phyloP scores from a whole-genome alignment of 1,140 invertebrate species.

The Coelopa frigida region DNA sequence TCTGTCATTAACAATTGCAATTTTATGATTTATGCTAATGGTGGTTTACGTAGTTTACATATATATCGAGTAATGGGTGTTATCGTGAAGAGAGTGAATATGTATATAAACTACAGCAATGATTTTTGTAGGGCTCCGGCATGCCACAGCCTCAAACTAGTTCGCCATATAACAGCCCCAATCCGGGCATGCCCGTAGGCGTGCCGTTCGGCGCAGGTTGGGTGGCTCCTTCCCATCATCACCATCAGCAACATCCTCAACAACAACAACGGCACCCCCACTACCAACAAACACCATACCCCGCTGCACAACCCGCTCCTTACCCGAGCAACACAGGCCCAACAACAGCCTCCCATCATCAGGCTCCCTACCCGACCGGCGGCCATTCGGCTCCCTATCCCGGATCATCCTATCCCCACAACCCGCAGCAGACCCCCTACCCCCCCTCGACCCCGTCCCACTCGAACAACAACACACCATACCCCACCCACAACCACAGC shows the following conservation, averaged over 20 bases:
- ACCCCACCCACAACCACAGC: conserved; percentile 10
- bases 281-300: conserved; percentile 16
- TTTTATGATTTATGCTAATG: no score
- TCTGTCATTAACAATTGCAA: no score
- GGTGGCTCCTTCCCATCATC: conserved; percentile 30
- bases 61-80: no score
- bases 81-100: neutral
- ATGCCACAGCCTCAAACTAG: conserved; percentile 24
- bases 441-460: conserved; percentile 5
- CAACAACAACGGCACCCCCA: conserved; percentile 9
- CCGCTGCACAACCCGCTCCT: conserved; percentile 13
- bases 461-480: conserved; percentile 1
- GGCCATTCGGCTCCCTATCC: conserved; percentile 16
- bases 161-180: conserved; percentile 18
- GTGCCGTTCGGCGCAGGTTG: conserved; percentile 38
- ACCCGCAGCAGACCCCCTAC: conserved; percentile 16
- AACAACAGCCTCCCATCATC: conserved; percentile 16
- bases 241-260: conserved; percentile 8
- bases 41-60: no score
- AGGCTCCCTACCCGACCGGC: conserved; percentile 7
- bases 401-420: conserved; percentile 15
- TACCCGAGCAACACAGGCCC: conserved; percentile 18
- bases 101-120: conserved; percentile 1
- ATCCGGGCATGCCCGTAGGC: conserved; percentile 21
- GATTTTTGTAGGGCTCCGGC: conserved; percentile 42